Conservation (phyloP, 1,140 invertebrate species). For the Bombus cullumanus region DNA sequence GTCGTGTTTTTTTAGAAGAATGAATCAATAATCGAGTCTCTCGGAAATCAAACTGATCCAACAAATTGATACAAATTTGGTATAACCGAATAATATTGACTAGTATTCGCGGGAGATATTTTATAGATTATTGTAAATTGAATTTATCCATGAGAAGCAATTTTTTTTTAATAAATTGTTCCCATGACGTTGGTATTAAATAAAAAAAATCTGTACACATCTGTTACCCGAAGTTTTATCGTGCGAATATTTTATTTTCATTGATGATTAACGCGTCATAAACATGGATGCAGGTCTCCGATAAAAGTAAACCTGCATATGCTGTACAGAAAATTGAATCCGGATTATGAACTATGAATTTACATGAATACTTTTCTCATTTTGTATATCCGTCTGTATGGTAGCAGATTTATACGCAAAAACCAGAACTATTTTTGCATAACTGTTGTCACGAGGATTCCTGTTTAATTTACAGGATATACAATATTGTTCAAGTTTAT, state of each 20-base stretch:
- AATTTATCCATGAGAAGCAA: background rate
- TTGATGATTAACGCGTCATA: background rate
- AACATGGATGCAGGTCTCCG: background rate
- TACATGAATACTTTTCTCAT: background rate
- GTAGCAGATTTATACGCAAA: background rate
- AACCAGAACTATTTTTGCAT: background rate
- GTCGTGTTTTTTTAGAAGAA: too few relatives aligned
- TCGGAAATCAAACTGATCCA: too few relatives aligned
- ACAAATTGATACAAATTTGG: background rate
- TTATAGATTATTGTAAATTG: background rate
- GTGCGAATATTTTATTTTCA: background rate
- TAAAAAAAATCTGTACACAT: background rate
- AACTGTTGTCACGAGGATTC: background rate
- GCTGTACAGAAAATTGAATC: background rate
- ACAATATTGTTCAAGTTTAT: background rate
- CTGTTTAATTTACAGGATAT: background rate
- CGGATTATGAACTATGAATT: slow-evolving; percentile 12
- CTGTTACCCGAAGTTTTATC: background rate
- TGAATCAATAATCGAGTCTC: too few relatives aligned
- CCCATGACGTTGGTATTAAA: background rate
- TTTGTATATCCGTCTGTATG: too few relatives aligned
- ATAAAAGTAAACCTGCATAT: background rate
- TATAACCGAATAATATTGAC: background rate
- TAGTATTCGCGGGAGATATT: background rate
- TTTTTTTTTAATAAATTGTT: background rate